phyloP scores from a whole-genome alignment of 2,797 vertebrate species.

The Pseudochirops cupreus region DNA sequence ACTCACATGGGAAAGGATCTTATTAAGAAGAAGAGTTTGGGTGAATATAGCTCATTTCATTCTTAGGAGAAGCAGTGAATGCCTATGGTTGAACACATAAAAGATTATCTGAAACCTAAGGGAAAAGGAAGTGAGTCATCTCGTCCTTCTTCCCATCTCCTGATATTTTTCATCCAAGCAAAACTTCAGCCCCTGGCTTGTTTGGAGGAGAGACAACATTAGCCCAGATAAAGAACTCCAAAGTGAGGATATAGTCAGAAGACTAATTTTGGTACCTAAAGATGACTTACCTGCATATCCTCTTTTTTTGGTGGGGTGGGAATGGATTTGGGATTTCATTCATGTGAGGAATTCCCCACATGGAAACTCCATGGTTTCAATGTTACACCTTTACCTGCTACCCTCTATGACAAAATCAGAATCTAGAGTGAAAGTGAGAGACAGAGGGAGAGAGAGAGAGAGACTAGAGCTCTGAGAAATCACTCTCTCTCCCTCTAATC shows the following conservation, averaged over 20 bases:
- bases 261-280: slow-evolving; percentile 38
- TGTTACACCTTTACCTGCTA: background rate
- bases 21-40: slow-evolving; percentile 43
- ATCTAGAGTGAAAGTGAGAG: slow-evolving; percentile 2
- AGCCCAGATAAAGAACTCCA: slow-evolving; percentile 26
- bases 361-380: no score
- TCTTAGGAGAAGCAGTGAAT: slow-evolving; percentile 43
- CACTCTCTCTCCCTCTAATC: background rate
- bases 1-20: slow-evolving; percentile 51
- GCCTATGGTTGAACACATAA: slow-evolving; percentile 22
- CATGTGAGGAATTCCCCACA: background rate
- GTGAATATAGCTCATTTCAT: slow-evolving; percentile 45
- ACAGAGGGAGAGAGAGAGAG: background rate
- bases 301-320: background rate
- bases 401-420: slow-evolving; percentile 35
- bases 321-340: background rate
- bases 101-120: slow-evolving; percentile 62
- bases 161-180: slow-evolving; percentile 33
- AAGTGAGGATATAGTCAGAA: slow-evolving; percentile 43
- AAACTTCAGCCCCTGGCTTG: slow-evolving; percentile 34
- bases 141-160: background rate
- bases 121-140: background rate
- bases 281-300: background rate
- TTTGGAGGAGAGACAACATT: slow-evolving; percentile 29
- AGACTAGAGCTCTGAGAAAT: background rate